Percentiles rank a stretch among this genome's conserved stretches.
phyloP scores from a whole-genome alignment of 1,140 invertebrate species.

The Meloidogyne chitwoodi region DNA sequence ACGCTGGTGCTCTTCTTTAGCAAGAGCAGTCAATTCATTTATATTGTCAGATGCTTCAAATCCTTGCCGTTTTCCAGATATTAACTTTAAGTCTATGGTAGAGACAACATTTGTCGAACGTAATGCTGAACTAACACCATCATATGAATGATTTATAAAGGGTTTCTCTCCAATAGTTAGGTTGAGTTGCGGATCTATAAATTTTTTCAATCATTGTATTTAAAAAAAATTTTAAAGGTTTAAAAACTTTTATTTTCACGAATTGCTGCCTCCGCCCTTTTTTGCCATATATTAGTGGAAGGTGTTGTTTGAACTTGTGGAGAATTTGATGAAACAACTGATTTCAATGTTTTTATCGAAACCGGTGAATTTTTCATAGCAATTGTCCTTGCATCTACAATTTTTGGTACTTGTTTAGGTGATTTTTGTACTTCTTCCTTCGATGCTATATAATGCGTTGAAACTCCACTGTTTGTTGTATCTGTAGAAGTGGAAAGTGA shows the following conservation, averaged over 20 bases:
- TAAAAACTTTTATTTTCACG: constrained; percentile 36
- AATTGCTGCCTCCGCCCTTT: constrained; percentile 46
- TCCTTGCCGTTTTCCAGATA: neutral
- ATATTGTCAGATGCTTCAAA: neutral
- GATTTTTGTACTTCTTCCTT: neutral
- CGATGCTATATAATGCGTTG: neutral
- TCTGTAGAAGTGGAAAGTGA: constrained; percentile 13
- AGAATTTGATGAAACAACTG: neutral
- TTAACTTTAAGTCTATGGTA: neutral
- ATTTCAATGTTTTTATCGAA: neutral
- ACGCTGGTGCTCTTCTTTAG: constrained; percentile 38
- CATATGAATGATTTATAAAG: constrained; percentile 5
- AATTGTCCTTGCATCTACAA: neutral
- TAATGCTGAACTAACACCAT: neutral
- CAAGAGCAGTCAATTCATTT: neutral
- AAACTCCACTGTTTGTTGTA: neutral
- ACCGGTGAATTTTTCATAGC: neutral
- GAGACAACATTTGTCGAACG: neutral
- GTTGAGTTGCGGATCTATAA: neutral
- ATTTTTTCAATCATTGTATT: neutral
- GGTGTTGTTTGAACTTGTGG: neutral
- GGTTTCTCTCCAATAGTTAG: neutral
- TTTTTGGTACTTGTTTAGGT: neutral
- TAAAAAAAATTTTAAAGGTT: neutral
- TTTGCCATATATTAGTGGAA: constrained; percentile 49